Conservation (phyloP, 1,140 invertebrate genomes). For the Drosophila littoralis region DNA sequence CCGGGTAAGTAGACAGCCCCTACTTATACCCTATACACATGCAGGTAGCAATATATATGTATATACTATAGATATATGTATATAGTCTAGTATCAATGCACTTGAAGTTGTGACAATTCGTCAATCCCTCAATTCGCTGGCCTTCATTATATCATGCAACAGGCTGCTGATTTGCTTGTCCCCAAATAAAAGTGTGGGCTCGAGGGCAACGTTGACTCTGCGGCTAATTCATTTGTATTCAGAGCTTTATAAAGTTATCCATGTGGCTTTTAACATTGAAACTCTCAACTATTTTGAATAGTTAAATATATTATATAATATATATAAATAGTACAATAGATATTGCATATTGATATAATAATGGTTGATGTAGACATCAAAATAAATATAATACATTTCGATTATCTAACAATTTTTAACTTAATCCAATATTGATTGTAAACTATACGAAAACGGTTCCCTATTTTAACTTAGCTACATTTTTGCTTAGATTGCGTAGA, state of each 20-base stretch:
- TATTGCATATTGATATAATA: no score
- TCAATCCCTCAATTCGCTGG: constrained; percentile 24
- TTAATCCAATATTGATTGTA: no score
- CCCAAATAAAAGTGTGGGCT: constrained; percentile 4
- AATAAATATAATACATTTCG: no score
- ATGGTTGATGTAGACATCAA: no score
- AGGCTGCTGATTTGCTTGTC: constrained; percentile 30
- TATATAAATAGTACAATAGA: no score
- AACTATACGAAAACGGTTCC: no score
- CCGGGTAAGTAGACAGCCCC: constrained; percentile 19
- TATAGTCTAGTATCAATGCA: constrained; percentile 20
- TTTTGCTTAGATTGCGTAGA: no score
- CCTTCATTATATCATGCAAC: constrained; percentile 34
- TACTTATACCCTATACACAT: not conserved
- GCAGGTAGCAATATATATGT: not conserved
- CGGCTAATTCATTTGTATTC: constrained; percentile 34
- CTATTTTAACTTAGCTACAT: no score
- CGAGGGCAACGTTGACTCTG: constrained; percentile 1
- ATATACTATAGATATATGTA: not conserved
- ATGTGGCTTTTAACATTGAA: constrained; percentile 9
- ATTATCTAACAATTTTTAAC: no score
- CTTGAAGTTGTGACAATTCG: constrained; percentile 24
- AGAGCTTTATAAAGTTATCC: constrained; percentile 4
- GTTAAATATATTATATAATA: no score
- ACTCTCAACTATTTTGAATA: not conserved